Evolutionary conservation across 2,797 vertebrate genomes (phyloP).

Genomic region (Octomys mimax): DNA sequence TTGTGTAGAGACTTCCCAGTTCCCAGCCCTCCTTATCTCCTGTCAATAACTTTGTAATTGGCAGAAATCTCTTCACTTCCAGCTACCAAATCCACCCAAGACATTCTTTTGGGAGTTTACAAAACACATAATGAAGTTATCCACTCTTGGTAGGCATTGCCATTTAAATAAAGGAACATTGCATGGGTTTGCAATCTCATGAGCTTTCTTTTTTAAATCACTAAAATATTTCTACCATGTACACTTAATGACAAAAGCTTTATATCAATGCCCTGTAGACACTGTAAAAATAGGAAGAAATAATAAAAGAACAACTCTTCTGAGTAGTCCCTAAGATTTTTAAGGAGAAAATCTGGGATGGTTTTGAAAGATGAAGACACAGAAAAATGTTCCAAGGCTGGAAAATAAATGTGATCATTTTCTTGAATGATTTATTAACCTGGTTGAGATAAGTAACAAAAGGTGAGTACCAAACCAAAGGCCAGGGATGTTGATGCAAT

Average conservation of each 20-base stretch:
- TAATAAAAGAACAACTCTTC: background rate
- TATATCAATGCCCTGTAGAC: background rate
- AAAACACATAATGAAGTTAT: background rate
- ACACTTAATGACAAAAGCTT: constrained; percentile 3
- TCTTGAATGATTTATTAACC: background rate
- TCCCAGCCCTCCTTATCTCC: background rate
- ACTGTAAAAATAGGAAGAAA: background rate
- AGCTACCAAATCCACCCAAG: background rate
- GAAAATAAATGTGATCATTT: background rate
- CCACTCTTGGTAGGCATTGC: background rate
- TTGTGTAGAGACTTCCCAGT: background rate
- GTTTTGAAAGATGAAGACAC: background rate
- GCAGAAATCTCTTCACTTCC: constrained; percentile 11
- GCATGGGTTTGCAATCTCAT: background rate
- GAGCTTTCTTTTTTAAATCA: background rate
- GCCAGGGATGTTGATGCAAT: background rate
- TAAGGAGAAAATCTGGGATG: background rate
- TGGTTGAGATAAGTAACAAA: constrained; percentile 1
- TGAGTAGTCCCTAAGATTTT: background rate
- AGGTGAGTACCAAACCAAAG: background rate
- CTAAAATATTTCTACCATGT: background rate
- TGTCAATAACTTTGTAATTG: background rate
- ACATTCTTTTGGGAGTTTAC: background rate
- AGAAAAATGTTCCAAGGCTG: background rate
- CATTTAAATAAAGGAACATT: constrained; percentile 19